phyloP scores from a whole-genome alignment of 2,797 vertebrate genomes.

The Ptychadena robeensis region DNA sequence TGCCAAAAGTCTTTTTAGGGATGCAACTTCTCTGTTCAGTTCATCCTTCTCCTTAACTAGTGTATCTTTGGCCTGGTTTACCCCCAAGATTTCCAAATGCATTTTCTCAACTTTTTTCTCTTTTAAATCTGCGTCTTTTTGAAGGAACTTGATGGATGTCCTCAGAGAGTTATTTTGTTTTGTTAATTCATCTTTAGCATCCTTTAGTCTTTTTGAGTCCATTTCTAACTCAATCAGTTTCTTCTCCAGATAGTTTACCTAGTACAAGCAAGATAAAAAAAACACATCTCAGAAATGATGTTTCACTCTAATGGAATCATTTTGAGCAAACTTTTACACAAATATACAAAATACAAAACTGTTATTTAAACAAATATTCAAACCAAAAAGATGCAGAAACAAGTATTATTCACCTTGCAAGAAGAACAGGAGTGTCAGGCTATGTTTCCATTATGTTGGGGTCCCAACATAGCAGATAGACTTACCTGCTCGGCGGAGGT shows the following conservation, averaged over 20 bases:
- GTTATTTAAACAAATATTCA: too few species aligned
- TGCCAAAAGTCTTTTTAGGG: slow-evolving; percentile 74
- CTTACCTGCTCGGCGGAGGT: too few species aligned
- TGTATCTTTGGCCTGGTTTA: slow-evolving; percentile 70
- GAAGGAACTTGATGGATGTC: slow-evolving; percentile 74
- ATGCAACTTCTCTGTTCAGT: slow-evolving; percentile 74
- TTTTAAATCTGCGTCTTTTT: slow-evolving; percentile 70
- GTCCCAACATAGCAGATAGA: too few species aligned
- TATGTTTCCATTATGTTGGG: too few species aligned
- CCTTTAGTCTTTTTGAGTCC: slow-evolving; percentile 76
- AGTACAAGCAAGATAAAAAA: slow-evolving; percentile 56
- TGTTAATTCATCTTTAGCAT: slow-evolving; percentile 78
- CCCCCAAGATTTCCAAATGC: slow-evolving; percentile 73
- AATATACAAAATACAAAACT: too few species aligned
- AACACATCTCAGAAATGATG: not conserved
- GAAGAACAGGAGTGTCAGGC: too few species aligned
- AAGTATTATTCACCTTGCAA: too few species aligned
- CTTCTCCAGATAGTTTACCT: slow-evolving; percentile 73
- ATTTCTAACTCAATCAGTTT: slow-evolving; percentile 68
- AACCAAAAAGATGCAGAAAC: too few species aligned
- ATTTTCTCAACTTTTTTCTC: slow-evolving; percentile 76
- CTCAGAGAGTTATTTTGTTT: slow-evolving; percentile 77
- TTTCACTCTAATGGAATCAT: not conserved
- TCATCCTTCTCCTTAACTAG: slow-evolving; percentile 74
- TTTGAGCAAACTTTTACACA: too few species aligned